Evolutionary conservation across 2,113 vertebrate genomes (phyloP).

Genomic region (Xenopus borealis): DNA sequence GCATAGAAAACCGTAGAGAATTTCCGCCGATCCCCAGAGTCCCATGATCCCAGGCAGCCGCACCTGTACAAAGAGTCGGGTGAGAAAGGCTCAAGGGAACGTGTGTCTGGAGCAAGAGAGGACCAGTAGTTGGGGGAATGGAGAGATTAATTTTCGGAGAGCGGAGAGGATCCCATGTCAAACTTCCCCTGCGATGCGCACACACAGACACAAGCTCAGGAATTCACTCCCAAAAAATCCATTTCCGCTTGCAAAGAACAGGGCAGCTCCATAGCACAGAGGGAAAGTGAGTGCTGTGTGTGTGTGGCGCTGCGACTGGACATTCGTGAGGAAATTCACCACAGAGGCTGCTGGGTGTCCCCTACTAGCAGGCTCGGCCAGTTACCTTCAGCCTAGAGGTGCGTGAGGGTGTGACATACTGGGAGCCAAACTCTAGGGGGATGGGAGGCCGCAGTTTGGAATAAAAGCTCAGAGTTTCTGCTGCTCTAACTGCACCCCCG

Average conservation of each 20-base stretch:
- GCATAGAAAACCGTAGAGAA: no score
- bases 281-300: no score
- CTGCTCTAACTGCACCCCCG: not conserved
- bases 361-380: not conserved
- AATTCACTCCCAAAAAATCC: conserved; percentile 21
- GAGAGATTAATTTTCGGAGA: no score
- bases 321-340: no score
- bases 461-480: conserved; percentile 4
- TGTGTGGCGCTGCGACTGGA: not conserved
- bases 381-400: conserved; percentile 31
- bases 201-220: conserved; percentile 23
- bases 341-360: not conserved
- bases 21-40: no score
- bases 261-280: no score
- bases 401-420: conserved; percentile 17
- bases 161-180: conserved; percentile 15
- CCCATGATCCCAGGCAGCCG: no score
- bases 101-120: no score
- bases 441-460: conserved; percentile 8
- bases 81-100: no score
- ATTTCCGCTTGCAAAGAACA: conserved; percentile 30
- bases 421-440: conserved; percentile 10
- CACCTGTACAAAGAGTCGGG: no score
- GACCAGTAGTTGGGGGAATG: no score
- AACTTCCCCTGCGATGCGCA: conserved; percentile 28